phyloP scores from a whole-genome alignment of 2,888 invertebrate species.

The Nomada goodeniana region DNA sequence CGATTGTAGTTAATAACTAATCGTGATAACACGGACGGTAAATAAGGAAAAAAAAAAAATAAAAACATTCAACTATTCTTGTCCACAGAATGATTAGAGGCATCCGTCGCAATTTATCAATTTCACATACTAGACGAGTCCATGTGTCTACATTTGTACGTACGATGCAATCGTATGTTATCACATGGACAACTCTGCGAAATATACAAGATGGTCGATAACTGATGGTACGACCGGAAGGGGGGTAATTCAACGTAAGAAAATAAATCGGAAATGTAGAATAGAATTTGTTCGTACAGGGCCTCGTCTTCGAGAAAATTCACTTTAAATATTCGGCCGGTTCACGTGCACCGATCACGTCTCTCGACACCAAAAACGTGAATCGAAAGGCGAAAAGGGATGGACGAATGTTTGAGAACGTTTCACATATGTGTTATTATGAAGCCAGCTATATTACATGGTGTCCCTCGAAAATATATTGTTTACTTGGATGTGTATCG shows the following conservation, averaged over 20 bases:
- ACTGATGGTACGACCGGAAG: no score
- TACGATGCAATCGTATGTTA: background rate
- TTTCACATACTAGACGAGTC: background rate
- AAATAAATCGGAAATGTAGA: background rate
- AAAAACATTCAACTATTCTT: background rate
- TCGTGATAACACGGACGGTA: background rate
- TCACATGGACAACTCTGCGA: background rate
- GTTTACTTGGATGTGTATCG: background rate
- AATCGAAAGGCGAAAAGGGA: conserved; percentile 9
- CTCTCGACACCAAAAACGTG: background rate
- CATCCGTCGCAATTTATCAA: background rate
- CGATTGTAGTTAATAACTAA: background rate
- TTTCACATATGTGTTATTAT: conserved; percentile 57
- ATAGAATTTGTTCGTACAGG: no score
- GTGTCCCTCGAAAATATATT: background rate
- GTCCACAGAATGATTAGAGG: background rate
- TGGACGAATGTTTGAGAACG: conserved; percentile 32
- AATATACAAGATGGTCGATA: no score
- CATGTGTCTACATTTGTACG: background rate
- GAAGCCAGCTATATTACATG: background rate
- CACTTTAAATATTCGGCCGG: no score
- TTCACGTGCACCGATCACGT: no score
- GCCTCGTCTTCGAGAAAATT: no score
- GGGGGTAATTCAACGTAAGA: no score
- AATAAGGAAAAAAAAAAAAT: background rate